Evolutionary conservation across 2,797 vertebrate species (phyloP).

Genomic region (Falco biarmicus): DNA sequence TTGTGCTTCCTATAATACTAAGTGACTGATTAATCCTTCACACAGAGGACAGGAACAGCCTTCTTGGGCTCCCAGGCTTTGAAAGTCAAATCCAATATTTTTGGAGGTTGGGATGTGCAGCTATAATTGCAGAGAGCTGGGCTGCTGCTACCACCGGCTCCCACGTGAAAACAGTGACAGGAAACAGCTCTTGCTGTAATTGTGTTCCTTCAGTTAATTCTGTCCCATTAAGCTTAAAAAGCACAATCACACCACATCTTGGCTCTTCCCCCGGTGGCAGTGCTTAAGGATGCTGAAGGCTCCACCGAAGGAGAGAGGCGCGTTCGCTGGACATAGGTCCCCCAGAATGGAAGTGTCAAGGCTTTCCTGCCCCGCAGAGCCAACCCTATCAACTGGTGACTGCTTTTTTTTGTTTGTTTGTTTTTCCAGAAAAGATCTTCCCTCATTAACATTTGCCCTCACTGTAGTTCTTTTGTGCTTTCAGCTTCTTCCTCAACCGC

Average conservation of each 20-base stretch:
- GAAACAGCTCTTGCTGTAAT: background rate
- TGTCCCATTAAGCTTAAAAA: background rate
- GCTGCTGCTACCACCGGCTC: background rate
- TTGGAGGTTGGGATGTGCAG: background rate
- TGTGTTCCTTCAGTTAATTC: background rate
- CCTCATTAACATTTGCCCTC: background rate
- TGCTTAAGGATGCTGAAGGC: background rate
- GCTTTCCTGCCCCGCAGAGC: background rate
- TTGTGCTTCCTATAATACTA: background rate
- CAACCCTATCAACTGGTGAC: background rate
- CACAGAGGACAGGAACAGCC: background rate
- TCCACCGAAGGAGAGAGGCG: rapidly evolving
- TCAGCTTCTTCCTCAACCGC: background rate
- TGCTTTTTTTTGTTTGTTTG: background rate
- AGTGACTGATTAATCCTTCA: background rate
- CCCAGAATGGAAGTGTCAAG: background rate
- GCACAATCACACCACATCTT: background rate
- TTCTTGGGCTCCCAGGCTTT: background rate
- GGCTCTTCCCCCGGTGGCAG: background rate
- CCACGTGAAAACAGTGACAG: background rate
- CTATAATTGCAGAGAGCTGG: background rate
- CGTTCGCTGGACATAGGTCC: background rate
- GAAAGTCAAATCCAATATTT: background rate
- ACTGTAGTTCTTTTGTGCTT: background rate
- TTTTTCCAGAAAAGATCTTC: background rate